A percentile compares a stretch with the other conserved stretches of the same genome.
Conservation (phyloP, 1,140 invertebrate species). For the Trachelipus rathkii region DNA sequence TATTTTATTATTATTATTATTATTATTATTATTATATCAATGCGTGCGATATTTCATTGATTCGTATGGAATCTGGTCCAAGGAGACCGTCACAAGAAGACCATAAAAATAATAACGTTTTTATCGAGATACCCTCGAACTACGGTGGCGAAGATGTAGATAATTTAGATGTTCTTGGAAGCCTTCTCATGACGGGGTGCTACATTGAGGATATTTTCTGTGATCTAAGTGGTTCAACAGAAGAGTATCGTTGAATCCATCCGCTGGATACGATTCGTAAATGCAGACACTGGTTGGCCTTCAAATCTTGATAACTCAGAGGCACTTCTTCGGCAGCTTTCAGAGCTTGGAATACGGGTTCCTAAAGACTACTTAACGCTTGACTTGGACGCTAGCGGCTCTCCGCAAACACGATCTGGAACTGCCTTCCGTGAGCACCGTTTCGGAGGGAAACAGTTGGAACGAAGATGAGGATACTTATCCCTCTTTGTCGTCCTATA, state of each 20-base stretch:
- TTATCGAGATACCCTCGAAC: neutral
- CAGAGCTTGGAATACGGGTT: slow-evolving; percentile 34
- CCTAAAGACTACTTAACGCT: slow-evolving; percentile 37
- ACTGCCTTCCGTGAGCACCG: slow-evolving; percentile 33
- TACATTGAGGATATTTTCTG: neutral
- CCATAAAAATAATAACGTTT: neutral
- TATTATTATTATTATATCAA: too few relatives aligned
- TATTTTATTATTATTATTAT: too few relatives aligned
- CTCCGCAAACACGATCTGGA: slow-evolving; percentile 1
- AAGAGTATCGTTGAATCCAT: neutral
- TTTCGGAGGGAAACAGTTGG: slow-evolving; percentile 23
- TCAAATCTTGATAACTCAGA: slow-evolving; percentile 35
- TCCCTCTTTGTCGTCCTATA: neutral
- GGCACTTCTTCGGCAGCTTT: slow-evolving; percentile 36
- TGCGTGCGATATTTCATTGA: too few relatives aligned
- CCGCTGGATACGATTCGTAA: neutral
- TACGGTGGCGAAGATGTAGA: neutral
- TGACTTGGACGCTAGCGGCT: slow-evolving; percentile 34
- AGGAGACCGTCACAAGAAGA: neutral
- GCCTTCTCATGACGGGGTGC: neutral
- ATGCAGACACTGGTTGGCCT: neutral
- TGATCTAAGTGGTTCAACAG: neutral
- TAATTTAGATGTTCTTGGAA: neutral
- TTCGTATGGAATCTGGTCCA: neutral
- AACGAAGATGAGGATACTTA: slow-evolving; percentile 8